A percentile compares a stretch with the other conserved stretches of the same genome.
Evolutionary conservation across 2,113 vertebrate species (phyloP).

Genomic region (Origma solitaria): DNA sequence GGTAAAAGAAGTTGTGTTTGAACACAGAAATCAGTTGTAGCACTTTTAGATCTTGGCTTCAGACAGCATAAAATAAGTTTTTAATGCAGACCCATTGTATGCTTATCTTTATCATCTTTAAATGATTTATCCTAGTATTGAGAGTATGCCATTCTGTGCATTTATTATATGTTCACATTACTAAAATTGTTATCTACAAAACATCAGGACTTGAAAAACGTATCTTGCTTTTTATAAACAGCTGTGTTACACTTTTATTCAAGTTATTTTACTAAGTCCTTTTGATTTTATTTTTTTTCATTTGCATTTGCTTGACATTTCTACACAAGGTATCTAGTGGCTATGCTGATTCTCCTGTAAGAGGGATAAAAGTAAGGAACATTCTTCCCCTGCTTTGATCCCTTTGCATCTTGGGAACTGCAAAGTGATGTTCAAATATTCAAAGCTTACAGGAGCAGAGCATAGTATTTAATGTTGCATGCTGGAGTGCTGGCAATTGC

Average conservation of each 20-base stretch:
- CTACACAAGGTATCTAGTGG: not conserved
- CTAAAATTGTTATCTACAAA: not conserved
- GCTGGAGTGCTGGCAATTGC: not conserved
- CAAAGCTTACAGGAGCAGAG: not conserved
- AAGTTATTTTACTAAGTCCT: not conserved
- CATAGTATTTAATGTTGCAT: not conserved
- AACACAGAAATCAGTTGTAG: not conserved
- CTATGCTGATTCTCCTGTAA: not conserved
- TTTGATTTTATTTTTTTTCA: not conserved
- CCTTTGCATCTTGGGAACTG: not conserved
- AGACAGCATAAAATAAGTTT: not conserved
- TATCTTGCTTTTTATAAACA: not conserved
- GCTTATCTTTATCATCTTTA: not conserved
- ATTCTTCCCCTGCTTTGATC: not conserved
- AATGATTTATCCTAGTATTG: not conserved
- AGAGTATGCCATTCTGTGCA: not conserved
- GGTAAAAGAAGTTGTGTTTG: not conserved
- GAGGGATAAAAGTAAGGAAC: not conserved
- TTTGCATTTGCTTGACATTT: not conserved
- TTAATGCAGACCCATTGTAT: not conserved
- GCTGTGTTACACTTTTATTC: not conserved
- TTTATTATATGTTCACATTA: not conserved
- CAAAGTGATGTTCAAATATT: not conserved
- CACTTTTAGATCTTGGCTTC: not conserved
- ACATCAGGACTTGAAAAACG: not conserved